These are phyloP conservation scores for Drosophila pseudoobscura DNA, from an alignment of 1,140 invertebrate genomes.

Conservation along the genomic window DNA sequence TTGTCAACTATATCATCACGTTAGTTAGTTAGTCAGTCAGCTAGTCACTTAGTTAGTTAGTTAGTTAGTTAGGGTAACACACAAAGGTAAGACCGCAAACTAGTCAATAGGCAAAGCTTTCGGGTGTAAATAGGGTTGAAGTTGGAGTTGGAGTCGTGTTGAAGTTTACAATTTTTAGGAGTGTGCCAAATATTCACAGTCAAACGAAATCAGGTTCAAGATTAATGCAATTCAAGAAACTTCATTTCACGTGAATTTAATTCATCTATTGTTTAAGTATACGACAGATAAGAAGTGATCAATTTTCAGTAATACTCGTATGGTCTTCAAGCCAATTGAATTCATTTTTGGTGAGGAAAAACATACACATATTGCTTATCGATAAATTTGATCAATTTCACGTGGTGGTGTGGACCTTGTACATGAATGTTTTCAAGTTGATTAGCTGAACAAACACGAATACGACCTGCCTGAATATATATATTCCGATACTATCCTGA, in stretches of 20 bases:
- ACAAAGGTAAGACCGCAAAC: constrained; percentile 33
- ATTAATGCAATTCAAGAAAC: too few species aligned
- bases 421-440: constrained; percentile 23
- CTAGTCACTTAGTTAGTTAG: constrained; percentile 75
- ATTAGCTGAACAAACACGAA: constrained; percentile 14
- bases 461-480: constrained; percentile 35
- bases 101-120: constrained; percentile 32
- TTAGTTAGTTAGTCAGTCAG: constrained; percentile 78
- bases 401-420: constrained; percentile 2
- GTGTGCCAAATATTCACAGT: constrained; percentile 4
- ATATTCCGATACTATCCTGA: constrained; percentile 37
- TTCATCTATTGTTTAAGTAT: too few species aligned
- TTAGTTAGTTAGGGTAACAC: constrained; percentile 70
- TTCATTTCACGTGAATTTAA: too few species aligned
- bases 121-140: constrained; percentile 29
- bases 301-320: too few species aligned
- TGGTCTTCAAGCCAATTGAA: too few species aligned
- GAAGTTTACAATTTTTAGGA: constrained; percentile 1
- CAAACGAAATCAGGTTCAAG: too few species aligned
- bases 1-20: constrained; percentile 75
- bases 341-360: neutral
- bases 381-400: neutral
- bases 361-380: neutral
- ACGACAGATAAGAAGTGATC: too few species aligned
- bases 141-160: neutral